These are phyloP conservation scores for Microcebus ravelobensis DNA, from an alignment of 2,113 vertebrate genomes.

Conservation along the genomic window DNA sequence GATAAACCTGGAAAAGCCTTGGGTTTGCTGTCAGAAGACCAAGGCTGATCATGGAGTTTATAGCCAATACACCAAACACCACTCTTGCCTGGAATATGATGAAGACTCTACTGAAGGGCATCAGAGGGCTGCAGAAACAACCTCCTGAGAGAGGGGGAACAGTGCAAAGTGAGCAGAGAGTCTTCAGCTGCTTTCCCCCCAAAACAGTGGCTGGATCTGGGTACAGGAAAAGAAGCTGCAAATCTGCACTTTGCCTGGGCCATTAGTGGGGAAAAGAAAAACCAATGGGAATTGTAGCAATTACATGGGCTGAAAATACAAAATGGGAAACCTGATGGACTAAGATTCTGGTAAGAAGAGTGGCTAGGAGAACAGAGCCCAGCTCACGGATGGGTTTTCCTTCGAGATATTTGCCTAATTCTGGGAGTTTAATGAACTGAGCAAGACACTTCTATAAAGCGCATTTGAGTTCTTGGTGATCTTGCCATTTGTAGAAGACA, in stretches of 20 bases:
- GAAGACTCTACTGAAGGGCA: background rate
- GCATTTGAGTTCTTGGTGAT: background rate
- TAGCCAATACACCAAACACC: too few relatives aligned
- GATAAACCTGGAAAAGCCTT: background rate
- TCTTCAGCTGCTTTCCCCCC: rapidly evolving
- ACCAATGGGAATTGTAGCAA: background rate
- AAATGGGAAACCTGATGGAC: background rate
- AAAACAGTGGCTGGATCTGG: too few relatives aligned
- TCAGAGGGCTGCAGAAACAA: background rate
- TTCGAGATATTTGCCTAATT: background rate
- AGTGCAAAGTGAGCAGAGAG: background rate
- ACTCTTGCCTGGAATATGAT: too few relatives aligned
- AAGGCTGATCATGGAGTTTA: background rate
- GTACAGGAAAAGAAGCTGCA: background rate
- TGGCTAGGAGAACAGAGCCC: background rate
- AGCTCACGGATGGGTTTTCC: background rate
- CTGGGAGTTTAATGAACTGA: background rate
- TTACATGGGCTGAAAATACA: background rate
- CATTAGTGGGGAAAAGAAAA: background rate
- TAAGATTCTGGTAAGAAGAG: background rate
- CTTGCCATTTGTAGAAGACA: background rate
- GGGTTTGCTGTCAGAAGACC: background rate
- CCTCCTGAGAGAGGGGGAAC: background rate
- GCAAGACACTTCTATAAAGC: background rate
- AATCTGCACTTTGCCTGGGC: background rate